Evolutionary conservation across 2,888 invertebrate genomes (phyloP), one percentile per base, ranked within the genome.

Genomic region (Dryobota labecula): DNA sequence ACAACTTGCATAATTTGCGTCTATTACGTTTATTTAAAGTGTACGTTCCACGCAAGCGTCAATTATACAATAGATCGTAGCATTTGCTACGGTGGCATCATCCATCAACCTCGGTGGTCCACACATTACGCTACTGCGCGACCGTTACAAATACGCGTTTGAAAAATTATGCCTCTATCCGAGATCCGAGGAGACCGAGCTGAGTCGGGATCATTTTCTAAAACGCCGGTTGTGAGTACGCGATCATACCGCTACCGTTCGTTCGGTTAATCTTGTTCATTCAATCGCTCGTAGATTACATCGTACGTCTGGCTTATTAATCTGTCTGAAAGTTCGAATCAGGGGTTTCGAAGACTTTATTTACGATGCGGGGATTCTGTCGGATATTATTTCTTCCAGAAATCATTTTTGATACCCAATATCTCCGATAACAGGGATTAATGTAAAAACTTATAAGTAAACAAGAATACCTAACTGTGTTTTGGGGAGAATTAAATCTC

Each of bases 91-190:
- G 88, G 89, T 86, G 84, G 83, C 80, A 84, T 82, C 86, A 86
- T 85, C 83, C 85, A 86, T 89, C 93, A 80, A 87, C 90, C 85
- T 80, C 89, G 92, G 93, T 92, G 93, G 93, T 91, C 93, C 86
- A 78, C 72, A 87, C 85, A 85, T 87, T 86, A 86, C 87, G 74
- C 83, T 76, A 81, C 78, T 74, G 80, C 72, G 73, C 69, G 80
- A 90, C 92, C 92, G 92, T 92, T 91, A 93, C 91, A 78, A 92
- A 92, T 92, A 84, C 84, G 83, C 88, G 83, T 90, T 91, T 89
- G 88, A 90, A 91, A 90, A 89, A 90, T 89, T 88, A 88, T 85
- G 82, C 85, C 81, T 84, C 74, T 80, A 83, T 79, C 82, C 68
- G 57, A 76, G 76, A 38, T 5, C 68, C 75, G 47, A 73, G 41